phyloP scores from a whole-genome alignment of 2,797 vertebrate species.

The Discoglossus pictus region DNA sequence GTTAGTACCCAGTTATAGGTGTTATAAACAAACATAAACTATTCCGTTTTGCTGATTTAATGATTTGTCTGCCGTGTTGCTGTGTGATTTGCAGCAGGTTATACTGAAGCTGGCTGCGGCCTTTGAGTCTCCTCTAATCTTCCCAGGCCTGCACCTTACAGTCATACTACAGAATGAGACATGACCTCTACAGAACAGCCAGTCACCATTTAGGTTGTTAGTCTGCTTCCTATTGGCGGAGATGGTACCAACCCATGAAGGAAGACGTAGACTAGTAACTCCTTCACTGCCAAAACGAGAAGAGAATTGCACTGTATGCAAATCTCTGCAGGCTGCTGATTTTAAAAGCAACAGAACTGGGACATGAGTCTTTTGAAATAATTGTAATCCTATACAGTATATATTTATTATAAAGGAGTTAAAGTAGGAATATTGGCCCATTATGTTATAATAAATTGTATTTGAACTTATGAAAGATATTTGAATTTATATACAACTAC shows the following conservation, averaged over 20 bases:
- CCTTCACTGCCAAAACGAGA: neutral
- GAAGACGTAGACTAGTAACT: constrained; percentile 28
- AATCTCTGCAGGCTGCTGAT: neutral
- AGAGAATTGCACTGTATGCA: neutral
- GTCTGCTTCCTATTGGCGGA: constrained; percentile 16
- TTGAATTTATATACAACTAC: too few relatives aligned
- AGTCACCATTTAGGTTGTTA: neutral
- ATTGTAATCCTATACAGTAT: too few relatives aligned
- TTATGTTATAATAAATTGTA: too few relatives aligned
- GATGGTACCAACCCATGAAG: constrained; percentile 34
- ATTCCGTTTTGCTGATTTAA: too few relatives aligned
- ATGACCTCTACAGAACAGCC: constrained; percentile 38
- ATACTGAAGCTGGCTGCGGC: constrained; percentile 19
- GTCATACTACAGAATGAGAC: neutral
- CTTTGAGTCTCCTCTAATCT: neutral
- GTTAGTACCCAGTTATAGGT: too few relatives aligned
- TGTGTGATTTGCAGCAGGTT: neutral
- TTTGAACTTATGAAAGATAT: too few relatives aligned
- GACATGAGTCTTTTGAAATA: too few relatives aligned
- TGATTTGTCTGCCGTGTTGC: too few relatives aligned
- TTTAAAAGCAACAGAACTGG: neutral
- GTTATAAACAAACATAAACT: too few relatives aligned
- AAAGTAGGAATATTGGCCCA: too few relatives aligned
- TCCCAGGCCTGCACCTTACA: constrained; percentile 33
- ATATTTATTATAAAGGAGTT: too few relatives aligned